Percentiles rank a stretch among this genome's conserved stretches.
These are phyloP conservation scores for Drosophila atroscutellata DNA, from an alignment of 2,888 invertebrate genomes.

Conservation along the genomic window DNA sequence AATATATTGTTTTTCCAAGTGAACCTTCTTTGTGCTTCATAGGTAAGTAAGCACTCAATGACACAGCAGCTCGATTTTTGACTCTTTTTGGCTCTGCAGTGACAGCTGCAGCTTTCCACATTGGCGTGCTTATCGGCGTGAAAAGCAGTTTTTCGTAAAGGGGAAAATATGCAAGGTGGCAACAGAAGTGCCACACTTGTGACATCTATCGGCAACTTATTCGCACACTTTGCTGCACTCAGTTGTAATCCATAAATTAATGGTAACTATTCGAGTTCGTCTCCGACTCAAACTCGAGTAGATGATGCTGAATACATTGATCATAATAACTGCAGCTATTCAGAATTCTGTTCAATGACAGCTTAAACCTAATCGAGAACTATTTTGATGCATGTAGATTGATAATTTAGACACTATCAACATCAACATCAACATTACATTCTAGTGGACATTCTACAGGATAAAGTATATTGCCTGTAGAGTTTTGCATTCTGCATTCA, in stretches of 20 bases:
- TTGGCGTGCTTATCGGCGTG: slow-evolving; percentile 14
- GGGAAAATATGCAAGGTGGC: slow-evolving; percentile 10
- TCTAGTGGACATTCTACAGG: neutral
- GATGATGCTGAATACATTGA: neutral
- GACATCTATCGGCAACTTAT: slow-evolving; percentile 2
- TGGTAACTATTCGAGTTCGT: neutral
- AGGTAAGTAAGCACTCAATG: slow-evolving; percentile 47
- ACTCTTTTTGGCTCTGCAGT: neutral
- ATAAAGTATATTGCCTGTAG: neutral
- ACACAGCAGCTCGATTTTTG: slow-evolving; percentile 42
- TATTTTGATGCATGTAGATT: neutral
- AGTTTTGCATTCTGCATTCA: neutral
- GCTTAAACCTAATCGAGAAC: neutral
- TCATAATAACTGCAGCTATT: neutral
- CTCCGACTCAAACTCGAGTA: neutral
- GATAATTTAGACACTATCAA: neutral
- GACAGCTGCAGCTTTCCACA: slow-evolving; percentile 25
- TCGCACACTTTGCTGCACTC: neutral
- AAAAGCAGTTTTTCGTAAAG: slow-evolving; percentile 1
- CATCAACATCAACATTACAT: no score
- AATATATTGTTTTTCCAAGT: neutral
- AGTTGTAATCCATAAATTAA: slow-evolving; percentile 3
- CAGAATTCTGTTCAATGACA: neutral
- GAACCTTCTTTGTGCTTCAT: neutral
- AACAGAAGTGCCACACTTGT: slow-evolving; percentile 1